phyloP scores from a whole-genome alignment of 2,113 vertebrate genomes.

The Condylura cristata region DNA sequence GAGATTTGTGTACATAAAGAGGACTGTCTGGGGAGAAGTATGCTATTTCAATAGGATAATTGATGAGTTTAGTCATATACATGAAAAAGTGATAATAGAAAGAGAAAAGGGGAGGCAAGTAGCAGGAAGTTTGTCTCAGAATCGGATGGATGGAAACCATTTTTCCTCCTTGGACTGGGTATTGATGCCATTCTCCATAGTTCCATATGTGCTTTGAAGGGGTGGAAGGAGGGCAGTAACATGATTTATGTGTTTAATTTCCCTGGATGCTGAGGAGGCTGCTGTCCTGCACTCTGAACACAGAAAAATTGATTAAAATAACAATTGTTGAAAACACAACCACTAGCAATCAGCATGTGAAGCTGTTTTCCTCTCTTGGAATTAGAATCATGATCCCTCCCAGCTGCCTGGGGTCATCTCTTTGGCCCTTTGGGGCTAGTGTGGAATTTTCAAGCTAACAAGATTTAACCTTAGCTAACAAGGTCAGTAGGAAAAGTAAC shows the following conservation, averaged over 20 bases:
- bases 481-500: constrained; percentile 45
- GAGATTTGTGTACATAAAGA: constrained; percentile 6
- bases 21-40: neutral
- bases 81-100: neutral
- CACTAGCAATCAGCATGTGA: neutral
- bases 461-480: constrained; percentile 46
- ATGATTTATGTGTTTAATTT: constrained; percentile 75
- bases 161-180: constrained; percentile 16
- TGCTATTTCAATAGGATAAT: constrained; percentile 43
- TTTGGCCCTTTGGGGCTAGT: neutral
- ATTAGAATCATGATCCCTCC: constrained; percentile 12
- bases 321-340: constrained; percentile 5
- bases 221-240: neutral
- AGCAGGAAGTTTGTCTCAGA: neutral
- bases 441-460: constrained; percentile 65
- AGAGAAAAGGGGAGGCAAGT: neutral
- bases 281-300: neutral
- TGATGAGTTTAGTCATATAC: neutral
- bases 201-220: neutral
- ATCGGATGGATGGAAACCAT: neutral
- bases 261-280: neutral
- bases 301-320: constrained; percentile 63
- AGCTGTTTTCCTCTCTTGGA: constrained; percentile 52
- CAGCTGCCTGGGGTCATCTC: constrained; percentile 36
- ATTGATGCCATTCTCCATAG: constrained; percentile 3